phyloP scores from a whole-genome alignment of 2,797 vertebrate species.

The Tachyglossus aculeatus region DNA sequence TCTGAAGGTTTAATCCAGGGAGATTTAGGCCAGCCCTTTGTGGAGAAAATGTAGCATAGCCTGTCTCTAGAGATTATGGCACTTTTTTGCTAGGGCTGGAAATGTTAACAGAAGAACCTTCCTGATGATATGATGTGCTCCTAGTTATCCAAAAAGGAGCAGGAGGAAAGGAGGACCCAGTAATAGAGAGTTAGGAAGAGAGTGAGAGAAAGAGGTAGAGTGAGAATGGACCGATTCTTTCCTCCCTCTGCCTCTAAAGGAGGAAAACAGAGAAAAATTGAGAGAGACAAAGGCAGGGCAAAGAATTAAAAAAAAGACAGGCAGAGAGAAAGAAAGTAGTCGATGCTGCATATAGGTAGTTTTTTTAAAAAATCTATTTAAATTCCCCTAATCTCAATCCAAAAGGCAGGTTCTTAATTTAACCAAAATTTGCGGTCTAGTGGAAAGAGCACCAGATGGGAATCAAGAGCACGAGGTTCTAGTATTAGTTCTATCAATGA shows the following conservation, averaged over 20 bases:
- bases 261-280: no score
- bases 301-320: conserved; percentile 9
- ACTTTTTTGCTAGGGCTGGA: conserved; percentile 29
- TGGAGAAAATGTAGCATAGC: conserved; percentile 47
- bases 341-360: not conserved
- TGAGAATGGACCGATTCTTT: not conserved
- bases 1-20: conserved; percentile 51
- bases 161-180: no score
- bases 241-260: no score
- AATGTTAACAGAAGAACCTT: conserved; percentile 39
- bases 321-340: not conserved
- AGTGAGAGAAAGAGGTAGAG: conserved; percentile 9
- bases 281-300: conserved; percentile 7
- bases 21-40: conserved; percentile 44
- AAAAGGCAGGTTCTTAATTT: no score
- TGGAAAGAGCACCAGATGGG: no score
- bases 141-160: no score
- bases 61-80: conserved; percentile 19
- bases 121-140: conserved; percentile 2
- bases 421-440: no score
- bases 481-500: no score
- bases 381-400: no score
- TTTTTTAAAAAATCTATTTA: no score
- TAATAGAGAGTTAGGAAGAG: conserved; percentile 13
- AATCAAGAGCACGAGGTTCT: no score